Base-by-base conservation (phyloP, 2,113 vertebrate species). In the Puffinus mauretanicus region DNA sequence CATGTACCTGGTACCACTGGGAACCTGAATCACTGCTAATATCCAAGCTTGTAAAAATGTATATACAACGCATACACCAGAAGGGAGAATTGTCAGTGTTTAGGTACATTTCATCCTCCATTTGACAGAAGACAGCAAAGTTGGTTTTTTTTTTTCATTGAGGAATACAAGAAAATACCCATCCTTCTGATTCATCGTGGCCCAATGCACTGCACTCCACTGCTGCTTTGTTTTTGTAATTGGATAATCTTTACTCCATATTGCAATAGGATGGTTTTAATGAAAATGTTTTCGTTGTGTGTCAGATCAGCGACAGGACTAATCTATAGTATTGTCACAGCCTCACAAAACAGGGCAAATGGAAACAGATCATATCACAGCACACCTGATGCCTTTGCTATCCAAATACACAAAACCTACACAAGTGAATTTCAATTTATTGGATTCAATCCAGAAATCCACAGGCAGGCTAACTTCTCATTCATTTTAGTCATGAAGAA, bases 21-120 rank as follows among this genome's bases (percentile, higher is more conserved):
- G 38, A 76, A 65, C 20, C 15, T 58, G 30, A 73, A 55, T 24
- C 40, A 26, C 42, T 62, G 38, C 44, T 71, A 58, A 40, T 14
- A 49, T 1, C 5, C 57, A 71, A 30, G 14, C 11, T 25, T 58
- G 4, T 36, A 32, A 77, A 49, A 49, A 69, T 6, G 2, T 13
- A 32, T 5, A 16, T 21, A 20, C 2, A 58, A n/a, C 0, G 0
- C 0, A 1, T 10, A 36, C 18, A 49, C 16, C 10, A 49, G 21
- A 70, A 54, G 8, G 36, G 6, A 86, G 8, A 7, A 15, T 1
- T 30, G 21, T 22, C 58, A 49, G 6, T 9, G 15, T 71, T 13
- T 29, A 15, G 13, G 25, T 55, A 30, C 6, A 29, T 70, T 80
- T 73, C 49, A 52, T 26, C 40, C 13, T 34, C 15, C 29, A 17